Base-by-base conservation (phyloP, 2,113 vertebrate species). In the Laticauda colubrina region DNA sequence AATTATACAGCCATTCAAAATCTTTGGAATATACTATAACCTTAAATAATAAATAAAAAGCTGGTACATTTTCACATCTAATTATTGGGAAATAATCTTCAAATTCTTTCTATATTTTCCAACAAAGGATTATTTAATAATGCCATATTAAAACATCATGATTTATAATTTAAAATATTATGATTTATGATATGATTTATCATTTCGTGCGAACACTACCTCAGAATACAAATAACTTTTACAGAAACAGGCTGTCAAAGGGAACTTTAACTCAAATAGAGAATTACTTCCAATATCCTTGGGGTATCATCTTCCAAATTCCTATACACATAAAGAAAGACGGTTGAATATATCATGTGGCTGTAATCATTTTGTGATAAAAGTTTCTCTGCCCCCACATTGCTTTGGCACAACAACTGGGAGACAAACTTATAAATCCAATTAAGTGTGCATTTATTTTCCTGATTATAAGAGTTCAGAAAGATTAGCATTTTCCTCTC, bases 341-440 rank as follows among this genome's bases (percentile, higher is more conserved):
- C 8, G 53, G 18, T 88, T 34, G 90, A 26, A 59, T 21, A 59
- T 61, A n/a, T 34, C 81, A 51, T 39, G 21, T 26, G 90, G 45
- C 26, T 55, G 94, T 85, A 87, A 10, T 85, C 89, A 90, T 24
- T 90, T 12, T 51, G 89, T 85, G 21, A 88, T 53, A 89, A 92
- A 54, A 7, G 24, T 69, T 26, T 61, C 45, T 43, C 45, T 94
- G 51, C 21, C 59, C 57, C 51, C 88, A 85, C 85, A 92, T 51
- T 39, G 95, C 93, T 91, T 89, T 90, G 95, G 89, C 55, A 64
- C 87, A 89, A 91, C 23, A 61, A 26, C 24, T n/a, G 48, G 87
- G 45, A 39, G 26, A 91, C 12, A 43, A 89, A 57, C 54, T 93
- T 89, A 89, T 61, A 89, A 91, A 91, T 86, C n/a, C 88, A 53